Base-by-base conservation (phyloP, 1,140 invertebrate genomes). In the Frieseomelitta varia region DNA sequence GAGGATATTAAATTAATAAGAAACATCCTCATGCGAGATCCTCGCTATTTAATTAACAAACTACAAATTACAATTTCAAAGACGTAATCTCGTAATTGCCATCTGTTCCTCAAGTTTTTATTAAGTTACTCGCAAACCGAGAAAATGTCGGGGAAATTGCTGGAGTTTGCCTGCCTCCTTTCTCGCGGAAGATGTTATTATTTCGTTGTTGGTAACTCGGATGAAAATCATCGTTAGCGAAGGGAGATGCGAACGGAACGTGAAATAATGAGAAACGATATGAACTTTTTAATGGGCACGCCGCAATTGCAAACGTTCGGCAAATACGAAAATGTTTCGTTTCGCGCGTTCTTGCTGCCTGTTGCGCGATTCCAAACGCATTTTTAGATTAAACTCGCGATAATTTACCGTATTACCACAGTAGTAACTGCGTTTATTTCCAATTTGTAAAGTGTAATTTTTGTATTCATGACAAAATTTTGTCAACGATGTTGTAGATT, bases 221-320 rank as follows among this genome's bases (percentile, higher is more conserved):
- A 77, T 27, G 24, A 27, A 27, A 77, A n/a, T 63, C 58, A 21
- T 77, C 47, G 75, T 65, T 78, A 65, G n/a, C 58, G 4, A 30
- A 21, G 21, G 63, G 24, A 34, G 47, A 27, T 21, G 6, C 19
- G 19, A 27, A 51, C 21, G 17, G 19, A 27, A 51, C 21, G 17
- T 39, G 24, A 8, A 61, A 77, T 47, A 71, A 47, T 71, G 39
- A 71, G 19, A n/a, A n/a, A 47, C 30, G 24, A 47, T n/a, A 47
- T 39, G 47, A 71, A 71, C 39, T 71, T 71, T 71, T n/a, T 34
- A 47, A 77, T 47, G 30, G 47, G 17, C 11, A 27, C 17, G 8
- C 17, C 3, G 10, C 19, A 61, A 4, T 56, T 74, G 12, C n/a
- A 21, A 39, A 56, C 11, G 6, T 55, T 34, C 4, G 10, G 17